phyloP scores from a whole-genome alignment of 2,888 invertebrate genomes.

The Mayetiola destructor region DNA sequence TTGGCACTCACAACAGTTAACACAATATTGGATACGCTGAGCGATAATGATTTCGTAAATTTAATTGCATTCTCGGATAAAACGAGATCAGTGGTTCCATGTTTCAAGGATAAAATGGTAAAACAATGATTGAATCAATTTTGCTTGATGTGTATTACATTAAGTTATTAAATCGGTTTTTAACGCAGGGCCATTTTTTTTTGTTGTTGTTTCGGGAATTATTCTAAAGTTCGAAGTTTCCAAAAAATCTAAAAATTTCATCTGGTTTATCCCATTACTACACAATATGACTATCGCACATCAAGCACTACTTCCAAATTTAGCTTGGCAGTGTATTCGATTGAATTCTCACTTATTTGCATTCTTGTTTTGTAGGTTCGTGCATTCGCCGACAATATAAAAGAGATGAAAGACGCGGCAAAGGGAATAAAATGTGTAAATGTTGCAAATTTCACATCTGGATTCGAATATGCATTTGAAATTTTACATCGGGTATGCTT shows the following conservation, averaged over 20 bases:
- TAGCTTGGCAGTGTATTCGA: too few relatives aligned
- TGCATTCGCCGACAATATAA: slow-evolving; percentile 68
- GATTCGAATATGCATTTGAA: slow-evolving; percentile 83
- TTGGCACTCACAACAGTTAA: slow-evolving; percentile 79
- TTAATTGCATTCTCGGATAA: slow-evolving; percentile 78
- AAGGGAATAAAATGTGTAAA: slow-evolving; percentile 59
- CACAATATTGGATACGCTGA: slow-evolving; percentile 83
- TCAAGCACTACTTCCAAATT: too few relatives aligned
- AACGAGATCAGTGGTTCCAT: slow-evolving; percentile 71
- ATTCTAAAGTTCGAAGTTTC: too few relatives aligned
- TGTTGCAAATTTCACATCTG: slow-evolving; percentile 83
- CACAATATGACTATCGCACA: background rate
- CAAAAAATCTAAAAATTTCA: too few relatives aligned
- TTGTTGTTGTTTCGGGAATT: too few relatives aligned
- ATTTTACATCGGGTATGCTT: slow-evolving; percentile 64
- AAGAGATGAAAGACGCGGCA: slow-evolving; percentile 63
- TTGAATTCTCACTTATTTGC: background rate
- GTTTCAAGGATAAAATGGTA: slow-evolving; percentile 79
- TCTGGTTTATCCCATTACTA: background rate
- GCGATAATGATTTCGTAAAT: slow-evolving; percentile 94
- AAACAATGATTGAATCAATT: slow-evolving; percentile 32
- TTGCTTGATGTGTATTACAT: background rate
- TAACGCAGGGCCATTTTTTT: too few relatives aligned
- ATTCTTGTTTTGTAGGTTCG: slow-evolving; percentile 31
- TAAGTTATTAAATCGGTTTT: too few relatives aligned